These are phyloP conservation scores for Nipponia nippon DNA, from an alignment of 2,113 vertebrate genomes.

Conservation along the genomic window DNA sequence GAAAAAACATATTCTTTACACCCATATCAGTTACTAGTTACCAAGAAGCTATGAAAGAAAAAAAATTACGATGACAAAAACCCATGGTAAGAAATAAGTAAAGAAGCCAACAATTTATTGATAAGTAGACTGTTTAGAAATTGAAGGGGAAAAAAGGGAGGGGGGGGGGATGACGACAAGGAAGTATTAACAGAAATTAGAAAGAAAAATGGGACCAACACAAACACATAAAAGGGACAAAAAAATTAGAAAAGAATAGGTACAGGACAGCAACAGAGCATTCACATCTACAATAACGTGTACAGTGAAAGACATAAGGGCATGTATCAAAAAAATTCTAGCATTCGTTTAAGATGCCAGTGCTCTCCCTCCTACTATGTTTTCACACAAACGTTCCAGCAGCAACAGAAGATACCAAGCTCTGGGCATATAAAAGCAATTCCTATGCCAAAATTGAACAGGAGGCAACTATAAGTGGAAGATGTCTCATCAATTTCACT, in stretches of 20 bases:
- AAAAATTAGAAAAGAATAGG: background rate
- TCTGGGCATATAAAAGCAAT: constrained; percentile 33
- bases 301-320: background rate
- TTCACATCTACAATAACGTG: background rate
- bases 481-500: constrained; percentile 18
- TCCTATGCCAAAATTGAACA: constrained; percentile 29
- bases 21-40: background rate
- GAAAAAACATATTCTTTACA: background rate
- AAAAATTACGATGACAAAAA: background rate
- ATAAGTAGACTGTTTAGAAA: background rate
- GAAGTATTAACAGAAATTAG: background rate
- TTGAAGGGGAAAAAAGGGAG: no score
- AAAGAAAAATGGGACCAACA: background rate
- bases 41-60: background rate
- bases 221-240: background rate
- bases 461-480: constrained; percentile 15
- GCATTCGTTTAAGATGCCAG: background rate
- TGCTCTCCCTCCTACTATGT: constrained; percentile 45
- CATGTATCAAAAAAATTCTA: background rate
- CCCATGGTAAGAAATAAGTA: background rate
- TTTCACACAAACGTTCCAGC: constrained; percentile 44
- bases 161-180: background rate
- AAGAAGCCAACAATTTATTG: background rate
- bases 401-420: constrained; percentile 38
- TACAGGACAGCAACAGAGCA: background rate